phyloP scores from a whole-genome alignment of 2,797 vertebrate genomes.

The Decapterus maruadsi region DNA sequence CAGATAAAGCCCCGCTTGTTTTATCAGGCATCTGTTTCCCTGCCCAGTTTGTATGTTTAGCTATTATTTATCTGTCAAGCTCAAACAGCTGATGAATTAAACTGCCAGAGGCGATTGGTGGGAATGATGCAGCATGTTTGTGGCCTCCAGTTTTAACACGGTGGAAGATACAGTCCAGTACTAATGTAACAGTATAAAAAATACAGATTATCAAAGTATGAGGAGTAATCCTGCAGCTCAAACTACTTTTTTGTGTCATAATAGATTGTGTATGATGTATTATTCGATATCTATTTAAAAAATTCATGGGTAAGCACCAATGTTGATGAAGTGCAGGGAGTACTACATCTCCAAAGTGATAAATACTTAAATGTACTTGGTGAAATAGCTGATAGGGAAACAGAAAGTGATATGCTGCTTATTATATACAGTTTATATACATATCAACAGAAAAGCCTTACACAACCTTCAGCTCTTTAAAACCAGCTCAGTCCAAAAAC shows the following conservation, averaged over 20 bases:
- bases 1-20: background rate
- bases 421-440: too few species aligned
- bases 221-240: too few species aligned
- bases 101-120: background rate
- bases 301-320: too few species aligned
- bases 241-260: too few species aligned
- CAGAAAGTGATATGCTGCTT: background rate
- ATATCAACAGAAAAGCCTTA: slow-evolving; percentile 37
- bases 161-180: background rate
- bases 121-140: background rate
- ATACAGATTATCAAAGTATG: too few species aligned
- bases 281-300: too few species aligned
- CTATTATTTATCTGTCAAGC: background rate
- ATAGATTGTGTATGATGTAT: too few species aligned
- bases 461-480: slow-evolving; percentile 57
- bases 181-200: background rate
- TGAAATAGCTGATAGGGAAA: background rate
- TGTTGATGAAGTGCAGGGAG: too few species aligned
- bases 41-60: background rate
- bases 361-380: too few species aligned
- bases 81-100: background rate
- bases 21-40: slow-evolving; percentile 6
- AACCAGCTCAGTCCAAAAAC: slow-evolving; percentile 19
- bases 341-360: too few species aligned
- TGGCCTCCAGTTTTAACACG: background rate